These are phyloP conservation scores for Amblyornis subalaris DNA, from an alignment of 2,113 vertebrate species.

Conservation along the genomic window DNA sequence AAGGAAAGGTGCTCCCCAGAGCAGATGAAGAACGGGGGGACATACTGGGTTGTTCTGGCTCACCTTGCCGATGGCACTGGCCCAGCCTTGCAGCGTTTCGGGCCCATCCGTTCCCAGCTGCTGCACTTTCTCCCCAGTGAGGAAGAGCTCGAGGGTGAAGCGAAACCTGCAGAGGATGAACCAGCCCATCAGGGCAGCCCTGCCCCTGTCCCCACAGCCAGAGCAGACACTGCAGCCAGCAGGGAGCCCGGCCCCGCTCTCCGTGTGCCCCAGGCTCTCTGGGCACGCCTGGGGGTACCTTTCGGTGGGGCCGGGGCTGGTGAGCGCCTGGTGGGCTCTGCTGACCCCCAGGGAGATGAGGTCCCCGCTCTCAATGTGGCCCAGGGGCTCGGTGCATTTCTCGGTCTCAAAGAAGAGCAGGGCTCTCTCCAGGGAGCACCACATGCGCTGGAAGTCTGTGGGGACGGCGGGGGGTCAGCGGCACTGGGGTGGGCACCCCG, in stretches of 20 bases:
- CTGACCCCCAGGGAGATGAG: conserved; percentile 82
- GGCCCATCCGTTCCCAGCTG: conserved; percentile 86
- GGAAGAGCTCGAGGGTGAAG: conserved; percentile 90
- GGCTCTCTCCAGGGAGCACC: conserved; percentile 82
- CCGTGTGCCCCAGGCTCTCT: not conserved
- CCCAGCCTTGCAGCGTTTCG: conserved; percentile 85
- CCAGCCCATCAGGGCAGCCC: not conserved
- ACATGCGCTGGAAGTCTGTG: conserved; percentile 84
- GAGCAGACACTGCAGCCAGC: not conserved
- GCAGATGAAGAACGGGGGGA: not conserved
- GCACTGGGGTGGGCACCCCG: fast-evolving
- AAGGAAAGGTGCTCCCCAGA: not conserved
- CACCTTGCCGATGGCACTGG: conserved; percentile 88
- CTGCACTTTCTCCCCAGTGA: conserved; percentile 84
- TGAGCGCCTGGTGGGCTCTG: conserved; percentile 63
- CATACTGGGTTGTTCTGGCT: not conserved
- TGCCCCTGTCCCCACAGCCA: not conserved
- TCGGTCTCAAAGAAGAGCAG: conserved; percentile 83
- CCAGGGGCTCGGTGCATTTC: conserved; percentile 69
- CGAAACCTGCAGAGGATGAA: conserved; percentile 74
- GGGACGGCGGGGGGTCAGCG: fast-evolving
- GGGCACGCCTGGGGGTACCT: conserved; percentile 45
- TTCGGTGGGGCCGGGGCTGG: conserved; percentile 74
- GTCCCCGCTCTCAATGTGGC: conserved; percentile 77
- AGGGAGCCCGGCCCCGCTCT: not conserved